Percentiles rank a stretch among this genome's conserved stretches.
phyloP scores from a whole-genome alignment of 1,140 invertebrate species.

The Ooceraea biroi region DNA sequence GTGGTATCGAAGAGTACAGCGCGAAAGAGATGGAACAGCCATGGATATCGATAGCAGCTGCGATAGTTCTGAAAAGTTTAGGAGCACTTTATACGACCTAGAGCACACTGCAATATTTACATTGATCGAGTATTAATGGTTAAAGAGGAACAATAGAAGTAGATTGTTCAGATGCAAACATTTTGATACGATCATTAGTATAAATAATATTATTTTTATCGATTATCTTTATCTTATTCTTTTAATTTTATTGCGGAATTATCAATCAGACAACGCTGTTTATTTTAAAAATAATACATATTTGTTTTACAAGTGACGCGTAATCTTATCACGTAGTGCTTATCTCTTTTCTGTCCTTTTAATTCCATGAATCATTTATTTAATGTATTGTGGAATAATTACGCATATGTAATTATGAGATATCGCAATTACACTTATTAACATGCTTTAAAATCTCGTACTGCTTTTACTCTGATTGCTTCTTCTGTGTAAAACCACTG shows the following conservation, averaged over 20 bases:
- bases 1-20: constrained; percentile 46
- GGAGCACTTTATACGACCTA: constrained; percentile 48
- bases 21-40: constrained; percentile 41
- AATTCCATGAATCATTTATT: neutral
- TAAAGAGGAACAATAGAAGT: constrained; percentile 27
- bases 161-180: neutral
- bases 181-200: neutral
- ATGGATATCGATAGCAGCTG: constrained; percentile 54
- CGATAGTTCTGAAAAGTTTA: constrained; percentile 61
- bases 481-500: neutral
- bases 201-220: constrained; percentile 15
- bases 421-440: neutral
- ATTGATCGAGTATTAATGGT: constrained; percentile 47
- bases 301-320: neutral
- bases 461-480: neutral
- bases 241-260: neutral
- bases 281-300: neutral
- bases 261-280: neutral
- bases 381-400: too few relatives aligned
- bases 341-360: neutral
- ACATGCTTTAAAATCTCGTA: neutral
- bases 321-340: neutral
- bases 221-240: neutral
- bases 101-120: constrained; percentile 53
- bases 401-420: too few relatives aligned